Conservation (phyloP, 1,140 invertebrate species). For the Sitodiplosis mosellana region DNA sequence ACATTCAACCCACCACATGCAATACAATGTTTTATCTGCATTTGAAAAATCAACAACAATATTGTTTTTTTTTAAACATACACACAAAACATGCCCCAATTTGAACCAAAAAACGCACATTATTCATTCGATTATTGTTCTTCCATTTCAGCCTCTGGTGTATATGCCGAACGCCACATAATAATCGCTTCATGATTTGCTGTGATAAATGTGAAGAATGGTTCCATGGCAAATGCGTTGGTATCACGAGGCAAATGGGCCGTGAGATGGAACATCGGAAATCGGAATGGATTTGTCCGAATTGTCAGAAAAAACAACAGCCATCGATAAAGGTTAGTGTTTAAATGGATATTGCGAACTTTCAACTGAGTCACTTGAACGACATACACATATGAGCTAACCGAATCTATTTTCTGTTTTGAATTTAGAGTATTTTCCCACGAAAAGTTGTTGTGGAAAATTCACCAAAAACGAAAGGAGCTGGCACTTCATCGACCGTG, state of each 20-base stretch:
- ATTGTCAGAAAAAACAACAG: constrained; percentile 39
- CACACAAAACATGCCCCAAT: background rate
- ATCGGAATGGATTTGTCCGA: constrained; percentile 79
- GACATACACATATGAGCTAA: too few species aligned
- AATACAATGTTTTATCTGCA: too few species aligned
- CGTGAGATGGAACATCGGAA: constrained; percentile 78
- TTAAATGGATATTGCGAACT: too few species aligned
- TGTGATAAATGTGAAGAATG: constrained; percentile 92
- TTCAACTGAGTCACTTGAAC: too few species aligned
- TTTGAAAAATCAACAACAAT: background rate
- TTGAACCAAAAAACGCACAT: background rate
- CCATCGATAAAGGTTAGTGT: too few species aligned
- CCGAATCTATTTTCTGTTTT: background rate
- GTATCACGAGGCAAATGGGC: constrained; percentile 76
- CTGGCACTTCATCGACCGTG: too few species aligned
- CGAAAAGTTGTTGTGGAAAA: background rate
- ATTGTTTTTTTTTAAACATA: background rate
- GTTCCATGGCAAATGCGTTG: constrained; percentile 94
- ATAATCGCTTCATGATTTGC: constrained; percentile 95
- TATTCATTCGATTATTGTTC: background rate
- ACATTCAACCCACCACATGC: background rate
- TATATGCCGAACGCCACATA: constrained; percentile 85
- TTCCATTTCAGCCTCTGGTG: constrained; percentile 61
- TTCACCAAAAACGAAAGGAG: background rate
- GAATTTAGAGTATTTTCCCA: background rate